A percentile compares a stretch with the other conserved stretches of the same genome.
These are phyloP conservation scores for Dolomedes plantarius DNA, from an alignment of 2,888 invertebrate species.

Conservation along the genomic window DNA sequence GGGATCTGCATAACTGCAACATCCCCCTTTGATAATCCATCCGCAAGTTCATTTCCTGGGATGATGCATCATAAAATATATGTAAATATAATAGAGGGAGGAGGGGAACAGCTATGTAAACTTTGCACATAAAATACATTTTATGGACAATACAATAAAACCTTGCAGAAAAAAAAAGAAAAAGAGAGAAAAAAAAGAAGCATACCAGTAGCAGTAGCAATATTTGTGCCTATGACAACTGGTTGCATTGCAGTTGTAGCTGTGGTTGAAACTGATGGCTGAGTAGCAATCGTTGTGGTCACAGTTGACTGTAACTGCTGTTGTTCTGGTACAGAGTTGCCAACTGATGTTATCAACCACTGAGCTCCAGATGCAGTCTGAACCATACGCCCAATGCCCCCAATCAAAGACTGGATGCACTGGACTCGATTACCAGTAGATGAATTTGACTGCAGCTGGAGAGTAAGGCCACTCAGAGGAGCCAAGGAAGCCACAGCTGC, in stretches of 20 bases:
- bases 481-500: constrained; percentile 49
- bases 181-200: no score
- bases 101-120: no score
- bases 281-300: not conserved
- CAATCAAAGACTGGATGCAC: constrained; percentile 71
- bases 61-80: no score
- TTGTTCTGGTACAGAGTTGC: constrained; percentile 33
- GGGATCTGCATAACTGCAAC: no score
- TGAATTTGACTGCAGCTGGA: constrained; percentile 40
- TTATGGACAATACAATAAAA: no score
- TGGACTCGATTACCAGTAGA: constrained; percentile 73
- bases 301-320: constrained; percentile 19
- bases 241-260: constrained; percentile 20
- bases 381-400: constrained; percentile 78
- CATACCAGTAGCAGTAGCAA: constrained; percentile 60
- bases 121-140: no score
- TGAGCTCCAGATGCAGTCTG: constrained; percentile 85
- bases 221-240: constrained; percentile 32
- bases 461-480: constrained; percentile 49
- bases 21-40: no score
- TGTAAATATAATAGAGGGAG: no score
- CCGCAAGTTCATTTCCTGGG: no score
- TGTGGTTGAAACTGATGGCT: not conserved
- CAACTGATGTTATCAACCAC: constrained; percentile 81
- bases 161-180: no score